Percentiles rank a stretch among this genome's conserved stretches.
phyloP scores from a whole-genome alignment of 2,113 vertebrate genomes.

The Nymphicus hollandicus region DNA sequence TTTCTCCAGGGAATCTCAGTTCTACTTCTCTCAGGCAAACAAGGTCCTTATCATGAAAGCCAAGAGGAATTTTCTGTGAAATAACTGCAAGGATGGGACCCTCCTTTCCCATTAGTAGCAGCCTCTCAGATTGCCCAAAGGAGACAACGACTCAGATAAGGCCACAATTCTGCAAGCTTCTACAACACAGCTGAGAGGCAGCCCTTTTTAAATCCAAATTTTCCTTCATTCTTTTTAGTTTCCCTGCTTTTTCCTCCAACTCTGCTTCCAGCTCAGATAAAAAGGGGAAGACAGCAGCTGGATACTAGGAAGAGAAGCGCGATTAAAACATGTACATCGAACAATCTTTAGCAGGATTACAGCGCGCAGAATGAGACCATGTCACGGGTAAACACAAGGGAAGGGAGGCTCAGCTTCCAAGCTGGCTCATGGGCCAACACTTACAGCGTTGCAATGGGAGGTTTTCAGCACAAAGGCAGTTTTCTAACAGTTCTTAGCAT shows the following conservation, averaged over 20 bases:
- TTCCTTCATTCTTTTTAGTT: not conserved
- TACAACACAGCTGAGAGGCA: not conserved
- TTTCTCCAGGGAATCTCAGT: not conserved
- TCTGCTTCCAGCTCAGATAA: not conserved
- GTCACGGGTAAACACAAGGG: not conserved
- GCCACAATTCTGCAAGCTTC: not conserved
- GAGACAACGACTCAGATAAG: not conserved
- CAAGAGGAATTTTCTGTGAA: fast-evolving
- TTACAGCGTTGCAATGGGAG: not conserved
- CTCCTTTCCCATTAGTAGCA: not conserved
- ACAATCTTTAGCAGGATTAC: not conserved
- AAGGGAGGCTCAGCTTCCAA: not conserved
- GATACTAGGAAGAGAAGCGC: not conserved
- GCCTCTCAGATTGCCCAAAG: not conserved
- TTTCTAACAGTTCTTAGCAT: not conserved
- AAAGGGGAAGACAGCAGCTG: not conserved
- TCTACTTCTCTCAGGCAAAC: not conserved
- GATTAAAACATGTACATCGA: not conserved
- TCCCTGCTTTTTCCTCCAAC: not conserved
- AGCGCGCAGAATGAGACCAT: not conserved
- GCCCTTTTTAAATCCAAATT: not conserved
- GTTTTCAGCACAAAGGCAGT: not conserved
- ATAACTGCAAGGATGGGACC: not conserved
- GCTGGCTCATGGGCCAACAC: not conserved
- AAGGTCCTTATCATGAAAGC: not conserved